phyloP scores from a whole-genome alignment of 1,140 invertebrate species.

The Portunus trituberculatus region DNA sequence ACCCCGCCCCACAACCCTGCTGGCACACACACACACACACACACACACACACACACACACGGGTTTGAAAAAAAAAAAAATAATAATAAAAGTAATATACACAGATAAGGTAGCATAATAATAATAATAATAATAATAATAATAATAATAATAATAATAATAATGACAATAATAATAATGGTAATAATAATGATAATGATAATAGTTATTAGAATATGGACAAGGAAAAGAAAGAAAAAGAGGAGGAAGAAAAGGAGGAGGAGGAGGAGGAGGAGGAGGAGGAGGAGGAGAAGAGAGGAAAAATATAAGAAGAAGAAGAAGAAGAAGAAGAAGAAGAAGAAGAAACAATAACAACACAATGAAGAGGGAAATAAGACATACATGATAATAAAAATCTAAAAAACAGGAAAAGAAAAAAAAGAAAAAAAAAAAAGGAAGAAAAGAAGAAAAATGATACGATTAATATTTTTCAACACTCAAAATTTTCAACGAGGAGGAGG shows the following conservation, averaged over 20 bases:
- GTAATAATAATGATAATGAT: not conserved
- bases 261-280: too few relatives aligned
- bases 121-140: too few relatives aligned
- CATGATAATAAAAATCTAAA: not conserved
- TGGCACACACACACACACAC: slow-evolving; percentile 7
- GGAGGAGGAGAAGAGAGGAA: not conserved
- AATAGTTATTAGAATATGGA: not conserved
- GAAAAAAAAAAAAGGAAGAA: not conserved
- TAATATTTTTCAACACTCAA: too few relatives aligned
- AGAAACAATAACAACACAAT: too few relatives aligned
- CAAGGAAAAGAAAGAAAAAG: not conserved
- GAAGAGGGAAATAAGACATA: too few relatives aligned
- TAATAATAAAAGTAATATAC: not conserved
- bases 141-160: too few relatives aligned
- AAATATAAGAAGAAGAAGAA: not conserved
- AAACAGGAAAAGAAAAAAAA: too few relatives aligned
- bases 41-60: slow-evolving; percentile 16
- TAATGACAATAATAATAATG: not conserved
- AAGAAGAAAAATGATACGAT: not conserved
- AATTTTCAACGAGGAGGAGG: too few relatives aligned
- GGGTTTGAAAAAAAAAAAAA: not conserved
- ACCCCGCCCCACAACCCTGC: not conserved
- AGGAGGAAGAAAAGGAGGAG: not conserved
- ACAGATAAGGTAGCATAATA: not conserved
- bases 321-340: too few relatives aligned